These are phyloP conservation scores for Tethya wilhelma DNA, from an alignment of 37 sponge, comb jelly and placozoan species.

Conservation along the genomic window DNA sequence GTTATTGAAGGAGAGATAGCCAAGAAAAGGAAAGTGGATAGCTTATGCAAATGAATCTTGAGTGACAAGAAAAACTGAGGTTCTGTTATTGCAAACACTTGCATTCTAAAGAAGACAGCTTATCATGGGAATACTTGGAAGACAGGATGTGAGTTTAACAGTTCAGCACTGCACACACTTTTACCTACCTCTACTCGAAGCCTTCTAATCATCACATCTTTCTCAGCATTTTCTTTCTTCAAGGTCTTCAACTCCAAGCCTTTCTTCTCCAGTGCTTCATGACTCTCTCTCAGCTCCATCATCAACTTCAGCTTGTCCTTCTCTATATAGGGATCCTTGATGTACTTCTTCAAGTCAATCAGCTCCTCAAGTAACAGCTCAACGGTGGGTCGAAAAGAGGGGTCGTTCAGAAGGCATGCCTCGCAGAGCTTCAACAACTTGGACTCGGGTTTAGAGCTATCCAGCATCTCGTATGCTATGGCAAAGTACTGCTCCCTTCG, in stretches of 20 bases:
- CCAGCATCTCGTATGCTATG: conserved; percentile 12
- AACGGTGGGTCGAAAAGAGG: conserved; percentile 22
- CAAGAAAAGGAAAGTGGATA: no score
- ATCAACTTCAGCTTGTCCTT: conserved; percentile 42
- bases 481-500: conserved; percentile 37
- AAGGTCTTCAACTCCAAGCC: neutral
- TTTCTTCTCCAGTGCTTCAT: neutral
- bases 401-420: conserved; percentile 29
- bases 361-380: neutral
- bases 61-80: no score
- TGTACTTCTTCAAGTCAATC: neutral
- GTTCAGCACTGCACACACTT: no score
- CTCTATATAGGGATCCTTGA: conserved; percentile 1
- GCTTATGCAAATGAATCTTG: no score
- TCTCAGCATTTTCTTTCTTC: neutral
- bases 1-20: no score
- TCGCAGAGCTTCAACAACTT: conserved; percentile 7
- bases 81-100: no score
- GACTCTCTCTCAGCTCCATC: neutral
- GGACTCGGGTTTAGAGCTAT: neutral
- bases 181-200: neutral
- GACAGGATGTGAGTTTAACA: no score
- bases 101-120: no score
- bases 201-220: neutral
- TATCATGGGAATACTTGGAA: no score